Evolutionary conservation across 2,797 vertebrate genomes (phyloP).

Genomic region (Platyrinchus mystaceus): DNA sequence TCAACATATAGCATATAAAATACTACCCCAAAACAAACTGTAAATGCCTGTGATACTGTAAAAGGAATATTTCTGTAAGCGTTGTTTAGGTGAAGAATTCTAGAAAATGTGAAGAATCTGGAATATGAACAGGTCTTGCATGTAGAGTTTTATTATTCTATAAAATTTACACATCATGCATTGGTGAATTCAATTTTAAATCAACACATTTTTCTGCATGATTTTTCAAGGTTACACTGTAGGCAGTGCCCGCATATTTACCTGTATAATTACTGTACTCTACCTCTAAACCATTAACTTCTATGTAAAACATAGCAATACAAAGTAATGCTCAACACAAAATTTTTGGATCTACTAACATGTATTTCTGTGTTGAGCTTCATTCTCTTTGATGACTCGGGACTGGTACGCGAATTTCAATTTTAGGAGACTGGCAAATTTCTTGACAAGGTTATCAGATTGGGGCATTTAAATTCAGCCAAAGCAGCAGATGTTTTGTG

Average conservation of each 20-base stretch:
- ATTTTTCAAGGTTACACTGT: neutral
- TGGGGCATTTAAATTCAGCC: conserved; percentile 18
- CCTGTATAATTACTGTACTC: neutral
- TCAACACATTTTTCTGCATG: neutral
- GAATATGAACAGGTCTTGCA: neutral
- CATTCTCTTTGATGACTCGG: neutral
- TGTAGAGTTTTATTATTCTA: neutral
- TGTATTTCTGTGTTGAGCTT: neutral
- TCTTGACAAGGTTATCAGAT: neutral
- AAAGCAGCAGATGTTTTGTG: conserved; percentile 34
- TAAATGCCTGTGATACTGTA: neutral
- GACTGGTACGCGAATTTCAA: neutral
- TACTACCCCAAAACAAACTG: neutral
- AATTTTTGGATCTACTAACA: neutral
- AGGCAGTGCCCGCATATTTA: neutral
- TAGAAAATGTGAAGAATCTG: neutral
- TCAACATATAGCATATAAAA: neutral
- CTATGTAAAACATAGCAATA: neutral
- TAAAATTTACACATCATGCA: neutral
- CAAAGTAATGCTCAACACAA: neutral
- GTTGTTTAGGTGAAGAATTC: neutral
- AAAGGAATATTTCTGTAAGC: neutral
- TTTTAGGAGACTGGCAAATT: neutral
- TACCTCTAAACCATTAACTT: neutral
- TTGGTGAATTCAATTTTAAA: neutral